A percentile compares a stretch with the other conserved stretches of the same genome.
These are phyloP conservation scores for Cydia fagiglandana DNA, from an alignment of 1,140 invertebrate species.

Conservation along the genomic window DNA sequence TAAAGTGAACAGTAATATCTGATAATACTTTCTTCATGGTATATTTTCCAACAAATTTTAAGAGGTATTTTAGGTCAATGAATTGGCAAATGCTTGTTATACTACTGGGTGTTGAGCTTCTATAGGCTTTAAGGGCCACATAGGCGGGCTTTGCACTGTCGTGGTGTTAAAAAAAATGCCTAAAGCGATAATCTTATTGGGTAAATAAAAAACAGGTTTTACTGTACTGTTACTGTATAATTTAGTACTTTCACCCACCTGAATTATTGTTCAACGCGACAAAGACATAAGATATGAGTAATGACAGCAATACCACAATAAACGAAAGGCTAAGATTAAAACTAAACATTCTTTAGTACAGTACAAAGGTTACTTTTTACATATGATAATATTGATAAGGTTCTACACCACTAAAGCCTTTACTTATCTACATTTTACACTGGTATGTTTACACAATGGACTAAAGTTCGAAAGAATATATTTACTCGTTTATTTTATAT, in stretches of 20 bases:
- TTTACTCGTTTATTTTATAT: neutral
- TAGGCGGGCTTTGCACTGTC: too few relatives aligned
- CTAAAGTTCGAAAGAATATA: neutral
- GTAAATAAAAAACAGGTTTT: neutral
- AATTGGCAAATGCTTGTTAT: too few relatives aligned
- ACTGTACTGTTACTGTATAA: too few relatives aligned
- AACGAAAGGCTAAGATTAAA: slow-evolving; percentile 37
- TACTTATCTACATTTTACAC: neutral
- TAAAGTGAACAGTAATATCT: neutral
- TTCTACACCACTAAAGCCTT: neutral
- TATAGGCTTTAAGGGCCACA: too few relatives aligned
- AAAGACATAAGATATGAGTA: slow-evolving; percentile 50
- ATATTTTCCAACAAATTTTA: too few relatives aligned
- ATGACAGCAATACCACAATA: slow-evolving; percentile 46
- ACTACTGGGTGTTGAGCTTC: too few relatives aligned
- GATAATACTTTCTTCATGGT: neutral
- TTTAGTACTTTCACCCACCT: slow-evolving; percentile 49
- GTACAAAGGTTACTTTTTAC: slow-evolving; percentile 45
- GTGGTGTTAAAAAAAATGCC: too few relatives aligned
- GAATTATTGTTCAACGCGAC: slow-evolving; percentile 42
- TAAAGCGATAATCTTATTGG: neutral
- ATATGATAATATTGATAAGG: slow-evolving; percentile 3
- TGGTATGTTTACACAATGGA: neutral
- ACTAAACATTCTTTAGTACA: slow-evolving; percentile 35
- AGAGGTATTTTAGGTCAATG: too few relatives aligned